A percentile compares a stretch with the other conserved stretches of the same genome.
These are phyloP conservation scores for Archivesica marissinica DNA, from an alignment of 1,140 invertebrate genomes.

Conservation along the genomic window DNA sequence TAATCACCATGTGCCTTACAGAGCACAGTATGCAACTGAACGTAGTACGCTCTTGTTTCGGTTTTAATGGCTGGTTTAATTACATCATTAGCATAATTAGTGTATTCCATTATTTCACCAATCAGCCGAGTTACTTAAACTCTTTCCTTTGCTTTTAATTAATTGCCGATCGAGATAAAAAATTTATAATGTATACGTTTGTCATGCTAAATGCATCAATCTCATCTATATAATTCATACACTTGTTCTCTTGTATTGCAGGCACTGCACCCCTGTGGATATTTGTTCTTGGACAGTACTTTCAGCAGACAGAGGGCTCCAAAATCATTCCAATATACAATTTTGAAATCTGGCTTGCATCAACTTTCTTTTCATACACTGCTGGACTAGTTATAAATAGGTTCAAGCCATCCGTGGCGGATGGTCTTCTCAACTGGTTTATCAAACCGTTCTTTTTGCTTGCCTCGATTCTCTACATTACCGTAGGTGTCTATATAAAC, in stretches of 20 bases:
- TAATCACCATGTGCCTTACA: too few relatives aligned
- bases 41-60: too few relatives aligned
- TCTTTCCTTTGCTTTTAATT: too few relatives aligned
- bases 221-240: not conserved
- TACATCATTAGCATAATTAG: too few relatives aligned
- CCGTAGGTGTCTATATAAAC: slow-evolving; percentile 82
- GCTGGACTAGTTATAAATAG: slow-evolving; percentile 77
- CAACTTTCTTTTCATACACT: slow-evolving; percentile 78
- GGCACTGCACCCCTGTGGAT: slow-evolving; percentile 81
- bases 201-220: not conserved
- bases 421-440: slow-evolving; percentile 80
- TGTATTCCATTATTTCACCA: too few relatives aligned
- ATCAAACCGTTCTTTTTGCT: slow-evolving; percentile 81
- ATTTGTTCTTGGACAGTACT: slow-evolving; percentile 81
- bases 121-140: too few relatives aligned
- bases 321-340: slow-evolving; percentile 79
- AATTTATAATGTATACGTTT: not conserved
- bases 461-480: slow-evolving; percentile 81
- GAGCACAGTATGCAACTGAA: too few relatives aligned
- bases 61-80: too few relatives aligned
- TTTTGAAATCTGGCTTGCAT: slow-evolving; percentile 81
- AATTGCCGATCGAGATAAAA: not conserved
- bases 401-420: slow-evolving; percentile 75
- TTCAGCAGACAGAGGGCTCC: slow-evolving; percentile 67
- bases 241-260: slow-evolving; percentile 68